Conservation (phyloP, 2,888 invertebrate species). For the Scaeva pyrastri region DNA sequence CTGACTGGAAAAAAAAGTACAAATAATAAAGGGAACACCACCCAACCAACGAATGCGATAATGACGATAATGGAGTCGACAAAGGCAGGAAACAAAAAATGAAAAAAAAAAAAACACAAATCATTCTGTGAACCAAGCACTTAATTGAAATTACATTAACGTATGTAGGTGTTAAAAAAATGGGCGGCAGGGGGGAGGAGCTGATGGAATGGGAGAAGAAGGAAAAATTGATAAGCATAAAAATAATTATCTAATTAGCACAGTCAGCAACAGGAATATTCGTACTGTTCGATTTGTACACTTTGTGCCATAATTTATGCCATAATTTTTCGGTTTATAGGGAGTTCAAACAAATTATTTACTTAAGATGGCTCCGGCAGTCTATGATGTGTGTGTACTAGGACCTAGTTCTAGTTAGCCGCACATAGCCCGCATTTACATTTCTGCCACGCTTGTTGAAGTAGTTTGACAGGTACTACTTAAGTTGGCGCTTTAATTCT, state of each 20-base stretch:
- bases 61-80: slow-evolving; percentile 52
- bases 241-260: background rate
- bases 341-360: no score
- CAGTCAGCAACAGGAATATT: background rate
- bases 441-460: no score
- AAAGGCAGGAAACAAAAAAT: background rate
- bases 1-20: slow-evolving; percentile 26
- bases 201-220: background rate
- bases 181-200: background rate
- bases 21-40: slow-evolving; percentile 37
- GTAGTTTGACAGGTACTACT: no score
- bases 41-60: slow-evolving; percentile 5
- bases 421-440: no score
- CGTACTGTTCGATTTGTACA: background rate
- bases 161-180: background rate
- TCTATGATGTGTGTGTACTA: no score
- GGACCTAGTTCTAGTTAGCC: no score
- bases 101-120: slow-evolving; percentile 10
- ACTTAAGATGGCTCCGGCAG: no score
- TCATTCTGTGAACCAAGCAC: slow-evolving; percentile 24
- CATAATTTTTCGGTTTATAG: no score
- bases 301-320: no score
- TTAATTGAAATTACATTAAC: slow-evolving; percentile 56
- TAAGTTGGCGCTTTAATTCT: no score
- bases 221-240: slow-evolving; percentile 6